Evolutionary conservation across 2,113 vertebrate genomes (phyloP).

Genomic region (Martes martes): DNA sequence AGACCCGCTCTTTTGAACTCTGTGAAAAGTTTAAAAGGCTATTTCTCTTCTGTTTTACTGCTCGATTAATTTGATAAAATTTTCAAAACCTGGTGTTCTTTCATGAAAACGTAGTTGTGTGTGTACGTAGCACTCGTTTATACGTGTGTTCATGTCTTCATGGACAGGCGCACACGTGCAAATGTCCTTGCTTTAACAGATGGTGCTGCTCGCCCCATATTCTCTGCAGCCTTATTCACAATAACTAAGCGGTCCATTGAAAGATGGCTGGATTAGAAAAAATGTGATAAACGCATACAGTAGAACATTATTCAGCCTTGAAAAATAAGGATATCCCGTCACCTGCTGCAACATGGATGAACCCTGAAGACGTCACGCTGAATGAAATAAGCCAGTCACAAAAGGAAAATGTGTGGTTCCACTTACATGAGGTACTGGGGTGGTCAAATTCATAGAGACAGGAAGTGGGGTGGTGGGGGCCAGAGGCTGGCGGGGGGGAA

Average conservation of each 20-base stretch:
- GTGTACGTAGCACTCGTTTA: fast-evolving
- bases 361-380: background rate
- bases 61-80: background rate
- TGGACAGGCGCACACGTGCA: fast-evolving
- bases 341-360: background rate
- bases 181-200: background rate
- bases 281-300: background rate
- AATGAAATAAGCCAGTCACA: background rate
- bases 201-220: background rate
- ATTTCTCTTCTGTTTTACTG: background rate
- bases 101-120: background rate
- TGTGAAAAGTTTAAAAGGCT: background rate
- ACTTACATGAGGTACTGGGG: background rate
- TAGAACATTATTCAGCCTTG: background rate
- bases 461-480: background rate
- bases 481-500: no score
- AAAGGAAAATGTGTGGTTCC: background rate
- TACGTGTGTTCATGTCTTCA: background rate
- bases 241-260: background rate
- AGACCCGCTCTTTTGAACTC: background rate
- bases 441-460: background rate
- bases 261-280: background rate
- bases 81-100: background rate
- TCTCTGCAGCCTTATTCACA: background rate
- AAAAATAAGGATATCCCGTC: background rate